Base-by-base conservation (phyloP, 2,888 invertebrate species). In the Nysson spinosus region DNA sequence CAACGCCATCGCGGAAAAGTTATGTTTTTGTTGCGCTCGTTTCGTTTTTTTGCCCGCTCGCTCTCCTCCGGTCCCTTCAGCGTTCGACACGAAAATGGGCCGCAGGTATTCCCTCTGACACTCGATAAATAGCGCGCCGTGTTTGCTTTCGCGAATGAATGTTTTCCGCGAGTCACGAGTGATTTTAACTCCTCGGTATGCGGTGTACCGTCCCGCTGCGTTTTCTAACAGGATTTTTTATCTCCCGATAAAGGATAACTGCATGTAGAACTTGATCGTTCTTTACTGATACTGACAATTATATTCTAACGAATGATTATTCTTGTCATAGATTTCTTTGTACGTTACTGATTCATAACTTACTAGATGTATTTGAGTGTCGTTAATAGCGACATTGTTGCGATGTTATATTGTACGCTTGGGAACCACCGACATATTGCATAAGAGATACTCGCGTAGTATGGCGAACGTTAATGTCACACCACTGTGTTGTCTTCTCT, bases 71-170 rank as follows among this genome's bases (percentile, higher is more conserved):
- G 72, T 70, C 67, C 70, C 74, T 72, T 69, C 67, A 60, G 63
- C 72, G 72, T 52, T 77, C 75, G 70, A 72, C 76, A 69, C 56
- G 75, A 71, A 71, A 71, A 74, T 71, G 68, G 74, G 71, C 74
- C 74, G 73, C 63, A 69, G 69, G 63, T 72, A 72, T 75, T 69
- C 66, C 61, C 60, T 47, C 64, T 65, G 66, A 67, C 72, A 67
- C 72, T 75, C 72, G 75, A 75, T 72, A 75, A 75, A 75, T 72
- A 75, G 61, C 72, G 72, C 24, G 50, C 54, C 61, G 60, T 72
- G 66, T 72, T 75, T 75, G 68, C 60, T 62, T 47, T 69, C 60
- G 72, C 64, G 69, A 72, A 75, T 69, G 76, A 75, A 75, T 75
- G 66, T 71, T 69, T 71, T 58, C 62, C 71, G 58, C 56, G 65